These are phyloP conservation scores for Bolborhynchus lineola DNA, from an alignment of 2,113 vertebrate genomes.

Conservation along the genomic window DNA sequence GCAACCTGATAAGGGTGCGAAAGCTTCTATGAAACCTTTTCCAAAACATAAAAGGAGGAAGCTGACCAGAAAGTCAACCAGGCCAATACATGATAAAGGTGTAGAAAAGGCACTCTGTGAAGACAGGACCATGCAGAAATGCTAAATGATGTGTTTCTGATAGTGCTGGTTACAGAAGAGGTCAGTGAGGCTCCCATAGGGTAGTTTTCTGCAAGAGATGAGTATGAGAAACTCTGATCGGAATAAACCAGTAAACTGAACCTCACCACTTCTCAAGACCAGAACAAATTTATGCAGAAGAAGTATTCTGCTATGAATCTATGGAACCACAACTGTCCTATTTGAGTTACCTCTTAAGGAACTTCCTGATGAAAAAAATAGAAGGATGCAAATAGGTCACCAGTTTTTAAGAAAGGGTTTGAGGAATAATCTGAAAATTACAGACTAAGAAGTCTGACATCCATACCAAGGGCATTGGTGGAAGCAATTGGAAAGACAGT, in stretches of 20 bases:
- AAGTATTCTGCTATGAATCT: neutral
- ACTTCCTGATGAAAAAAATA: neutral
- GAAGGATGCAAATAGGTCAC: neutral
- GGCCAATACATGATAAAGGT: neutral
- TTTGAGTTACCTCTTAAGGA: neutral
- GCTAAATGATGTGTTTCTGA: neutral
- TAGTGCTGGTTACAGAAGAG: neutral
- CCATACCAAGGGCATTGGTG: neutral
- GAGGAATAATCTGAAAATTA: neutral
- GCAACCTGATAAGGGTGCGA: neutral
- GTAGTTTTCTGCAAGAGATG: neutral
- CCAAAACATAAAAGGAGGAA: neutral
- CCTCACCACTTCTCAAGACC: neutral
- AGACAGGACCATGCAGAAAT: neutral
- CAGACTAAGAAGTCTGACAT: neutral
- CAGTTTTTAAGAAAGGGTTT: neutral
- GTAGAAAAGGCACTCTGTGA: neutral
- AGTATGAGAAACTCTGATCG: neutral
- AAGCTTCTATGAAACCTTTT: neutral
- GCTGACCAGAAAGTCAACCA: neutral
- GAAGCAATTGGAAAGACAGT: neutral
- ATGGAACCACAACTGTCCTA: neutral
- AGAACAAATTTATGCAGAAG: neutral
- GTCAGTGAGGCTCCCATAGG: neutral
- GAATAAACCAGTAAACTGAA: neutral